phyloP scores from a whole-genome alignment of 2,888 invertebrate genomes.

The Rhingia rostrata region DNA sequence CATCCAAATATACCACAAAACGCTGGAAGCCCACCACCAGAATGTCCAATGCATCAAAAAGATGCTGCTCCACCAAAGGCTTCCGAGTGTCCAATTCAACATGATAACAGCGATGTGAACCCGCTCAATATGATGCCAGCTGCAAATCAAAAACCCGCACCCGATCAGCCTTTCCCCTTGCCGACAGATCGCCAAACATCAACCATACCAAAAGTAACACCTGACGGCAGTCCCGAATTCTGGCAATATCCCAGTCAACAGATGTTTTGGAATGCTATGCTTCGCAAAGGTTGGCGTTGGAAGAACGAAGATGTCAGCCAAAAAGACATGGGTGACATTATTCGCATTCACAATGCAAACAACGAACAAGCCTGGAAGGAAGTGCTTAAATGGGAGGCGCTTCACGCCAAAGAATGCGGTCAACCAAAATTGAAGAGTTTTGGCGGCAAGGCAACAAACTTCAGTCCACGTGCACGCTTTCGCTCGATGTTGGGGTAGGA shows the following conservation, averaged over 20 bases:
- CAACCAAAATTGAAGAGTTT: slow-evolving; percentile 96
- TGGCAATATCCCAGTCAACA: slow-evolving; percentile 99
- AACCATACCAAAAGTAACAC: slow-evolving; percentile 91
- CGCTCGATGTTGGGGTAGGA: slow-evolving; percentile 92
- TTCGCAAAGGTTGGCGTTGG: slow-evolving; percentile 98
- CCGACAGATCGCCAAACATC: slow-evolving; percentile 94
- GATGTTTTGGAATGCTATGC: slow-evolving; percentile 99
- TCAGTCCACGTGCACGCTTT: slow-evolving; percentile 96
- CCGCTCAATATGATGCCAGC: slow-evolving; percentile 97
- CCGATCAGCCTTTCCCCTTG: slow-evolving; percentile 96
- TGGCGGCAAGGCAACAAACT: slow-evolving; percentile 96
- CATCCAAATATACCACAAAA: slow-evolving; percentile 65
- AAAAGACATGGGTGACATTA: slow-evolving; percentile 97
- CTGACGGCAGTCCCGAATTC: slow-evolving; percentile 90
- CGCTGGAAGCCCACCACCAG: slow-evolving; percentile 86
- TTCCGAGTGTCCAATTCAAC: slow-evolving; percentile 90
- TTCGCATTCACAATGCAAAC: slow-evolving; percentile 98
- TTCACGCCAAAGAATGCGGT: slow-evolving; percentile 95
- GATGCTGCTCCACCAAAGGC: slow-evolving; percentile 71
- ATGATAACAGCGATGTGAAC: slow-evolving; percentile 87
- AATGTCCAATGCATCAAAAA: slow-evolving; percentile 93
- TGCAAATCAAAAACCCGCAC: slow-evolving; percentile 97
- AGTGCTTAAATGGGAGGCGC: slow-evolving; percentile 98
- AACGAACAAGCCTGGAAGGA: slow-evolving; percentile 99
- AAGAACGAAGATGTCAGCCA: slow-evolving; percentile 92